Conservation (phyloP, 1,140 invertebrate species). For the Drosophila sucinea region DNA sequence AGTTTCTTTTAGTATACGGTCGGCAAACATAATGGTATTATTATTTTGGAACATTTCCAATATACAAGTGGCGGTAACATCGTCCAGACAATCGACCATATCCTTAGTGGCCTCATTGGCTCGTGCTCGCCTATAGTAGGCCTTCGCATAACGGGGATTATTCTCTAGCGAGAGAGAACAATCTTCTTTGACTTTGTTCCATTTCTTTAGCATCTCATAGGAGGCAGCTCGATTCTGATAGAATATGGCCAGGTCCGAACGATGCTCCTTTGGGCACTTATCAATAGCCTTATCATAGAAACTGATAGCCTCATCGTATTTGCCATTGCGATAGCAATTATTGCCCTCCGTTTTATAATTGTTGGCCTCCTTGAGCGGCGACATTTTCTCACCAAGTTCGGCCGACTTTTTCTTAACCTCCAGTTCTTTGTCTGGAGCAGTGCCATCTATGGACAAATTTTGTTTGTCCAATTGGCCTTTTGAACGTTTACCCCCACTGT, state of each 20-base stretch:
- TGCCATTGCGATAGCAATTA: constrained; percentile 91
- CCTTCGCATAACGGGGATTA: constrained; percentile 95
- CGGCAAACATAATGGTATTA: constrained; percentile 90
- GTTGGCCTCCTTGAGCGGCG: constrained; percentile 82
- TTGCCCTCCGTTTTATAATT: constrained; percentile 94
- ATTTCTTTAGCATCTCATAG: constrained; percentile 96
- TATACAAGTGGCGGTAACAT: constrained; percentile 95
- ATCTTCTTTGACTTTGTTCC: constrained; percentile 92
- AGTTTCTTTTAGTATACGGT: constrained; percentile 92
- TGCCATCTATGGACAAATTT: constrained; percentile 84
- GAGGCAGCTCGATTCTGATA: constrained; percentile 98
- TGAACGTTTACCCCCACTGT: constrained; percentile 16
- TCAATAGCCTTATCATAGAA: constrained; percentile 95
- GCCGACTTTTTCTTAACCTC: constrained; percentile 84
- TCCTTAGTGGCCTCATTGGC: constrained; percentile 92
- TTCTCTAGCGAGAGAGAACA: constrained; percentile 93
- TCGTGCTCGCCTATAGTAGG: constrained; percentile 91
- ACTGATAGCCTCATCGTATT: constrained; percentile 94
- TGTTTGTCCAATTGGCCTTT: constrained; percentile 71
- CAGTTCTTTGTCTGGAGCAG: constrained; percentile 80
- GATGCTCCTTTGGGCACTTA: constrained; percentile 90
- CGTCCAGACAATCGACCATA: constrained; percentile 92
- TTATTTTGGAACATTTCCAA: constrained; percentile 94
- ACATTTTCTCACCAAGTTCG: constrained; percentile 84
- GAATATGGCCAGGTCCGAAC: constrained; percentile 92